Conservation (phyloP, 2,797 vertebrate species). For the Halcyon leucocephala region DNA sequence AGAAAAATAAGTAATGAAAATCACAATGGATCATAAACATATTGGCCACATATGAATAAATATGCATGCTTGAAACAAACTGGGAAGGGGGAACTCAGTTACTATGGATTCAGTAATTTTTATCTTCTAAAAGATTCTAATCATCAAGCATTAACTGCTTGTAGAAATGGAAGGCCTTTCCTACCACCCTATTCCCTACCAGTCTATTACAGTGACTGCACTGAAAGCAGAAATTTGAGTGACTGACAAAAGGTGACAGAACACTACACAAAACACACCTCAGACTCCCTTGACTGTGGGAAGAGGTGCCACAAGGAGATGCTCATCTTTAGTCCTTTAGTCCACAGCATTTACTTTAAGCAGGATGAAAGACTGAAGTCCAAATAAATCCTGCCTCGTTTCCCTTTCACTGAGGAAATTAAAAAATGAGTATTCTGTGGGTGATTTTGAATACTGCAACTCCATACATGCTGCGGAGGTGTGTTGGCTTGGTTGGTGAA, state of each 20-base stretch:
- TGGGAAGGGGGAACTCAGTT: background rate
- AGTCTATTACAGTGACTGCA: background rate
- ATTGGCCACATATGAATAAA: background rate
- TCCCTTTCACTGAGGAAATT: background rate
- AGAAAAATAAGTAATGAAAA: background rate
- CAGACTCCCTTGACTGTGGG: accelerated
- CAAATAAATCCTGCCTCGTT: background rate
- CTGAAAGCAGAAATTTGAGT: background rate
- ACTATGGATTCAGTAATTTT: background rate
- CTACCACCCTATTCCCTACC: background rate
- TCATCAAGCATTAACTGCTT: background rate
- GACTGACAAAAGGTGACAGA: background rate
- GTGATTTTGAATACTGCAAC: background rate
- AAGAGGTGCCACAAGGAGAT: background rate
- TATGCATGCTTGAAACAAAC: background rate
- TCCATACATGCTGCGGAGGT: background rate
- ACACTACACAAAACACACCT: background rate
- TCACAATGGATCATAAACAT: background rate
- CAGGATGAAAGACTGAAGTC: background rate
- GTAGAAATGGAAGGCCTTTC: background rate
- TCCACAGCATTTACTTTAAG: background rate
- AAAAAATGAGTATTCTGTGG: background rate
- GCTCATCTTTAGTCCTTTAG: background rate
- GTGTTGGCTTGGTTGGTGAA: background rate
- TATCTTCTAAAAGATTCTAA: background rate